Percentiles rank a stretch among this genome's conserved stretches.
Evolutionary conservation across 1,140 invertebrate species (phyloP).

Genomic region (Cydia pomonella): DNA sequence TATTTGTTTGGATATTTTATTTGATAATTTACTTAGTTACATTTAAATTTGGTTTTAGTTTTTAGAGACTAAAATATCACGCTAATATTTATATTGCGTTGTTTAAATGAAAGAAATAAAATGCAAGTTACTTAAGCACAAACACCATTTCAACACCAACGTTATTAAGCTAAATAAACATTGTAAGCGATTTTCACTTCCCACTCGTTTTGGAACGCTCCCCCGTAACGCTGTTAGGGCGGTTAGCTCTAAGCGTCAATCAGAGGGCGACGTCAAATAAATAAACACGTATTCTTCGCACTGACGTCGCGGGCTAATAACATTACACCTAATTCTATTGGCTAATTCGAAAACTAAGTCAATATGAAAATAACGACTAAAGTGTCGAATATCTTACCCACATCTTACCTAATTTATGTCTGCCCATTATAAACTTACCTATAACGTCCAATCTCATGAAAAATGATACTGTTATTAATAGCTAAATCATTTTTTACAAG

Average conservation of each 20-base stretch:
- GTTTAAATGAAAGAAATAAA: not conserved
- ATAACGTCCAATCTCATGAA: too few species aligned
- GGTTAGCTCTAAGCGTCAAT: conserved; percentile 7
- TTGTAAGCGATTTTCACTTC: conserved; percentile 1
- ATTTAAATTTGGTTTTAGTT: too few species aligned
- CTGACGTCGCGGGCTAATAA: not conserved
- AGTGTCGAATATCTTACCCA: too few species aligned
- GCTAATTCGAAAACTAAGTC: not conserved
- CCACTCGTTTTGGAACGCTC: not conserved
- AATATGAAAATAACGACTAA: not conserved
- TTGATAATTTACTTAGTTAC: too few species aligned
- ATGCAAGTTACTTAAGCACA: not conserved
- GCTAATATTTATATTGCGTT: too few species aligned
- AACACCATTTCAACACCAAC: not conserved
- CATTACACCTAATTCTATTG: not conserved
- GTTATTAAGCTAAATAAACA: not conserved
- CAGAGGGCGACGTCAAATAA: not conserved
- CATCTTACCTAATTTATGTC: too few species aligned
- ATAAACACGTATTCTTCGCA: conserved; percentile 1
- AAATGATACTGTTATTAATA: too few species aligned
- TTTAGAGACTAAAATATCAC: too few species aligned
- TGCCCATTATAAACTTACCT: too few species aligned
- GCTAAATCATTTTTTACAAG: too few species aligned
- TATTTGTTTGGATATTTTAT: too few species aligned
- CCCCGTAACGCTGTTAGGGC: not conserved